Evolutionary conservation across 2,888 invertebrate species (phyloP).

Genomic region (Azorinus chamasolen): DNA sequence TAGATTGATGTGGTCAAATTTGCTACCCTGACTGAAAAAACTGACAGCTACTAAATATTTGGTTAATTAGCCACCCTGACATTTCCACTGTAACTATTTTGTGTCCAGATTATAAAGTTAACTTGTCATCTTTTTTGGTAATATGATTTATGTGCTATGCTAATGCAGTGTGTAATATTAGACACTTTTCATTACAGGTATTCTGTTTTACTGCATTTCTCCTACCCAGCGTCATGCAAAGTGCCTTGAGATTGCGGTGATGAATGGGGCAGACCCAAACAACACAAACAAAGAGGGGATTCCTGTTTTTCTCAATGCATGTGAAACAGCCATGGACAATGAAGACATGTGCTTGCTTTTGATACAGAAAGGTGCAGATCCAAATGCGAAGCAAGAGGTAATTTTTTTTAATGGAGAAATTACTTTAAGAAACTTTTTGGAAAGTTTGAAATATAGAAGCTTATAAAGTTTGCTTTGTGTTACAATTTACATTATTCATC

Average conservation of each 20-base stretch:
- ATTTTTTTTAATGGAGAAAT: slow-evolving; percentile 1
- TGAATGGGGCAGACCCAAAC: slow-evolving; percentile 85
- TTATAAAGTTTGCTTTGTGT: neutral
- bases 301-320: slow-evolving; percentile 84
- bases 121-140: too few relatives aligned
- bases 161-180: too few relatives aligned
- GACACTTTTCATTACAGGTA: slow-evolving; percentile 77
- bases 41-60: too few relatives aligned
- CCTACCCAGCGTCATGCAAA: slow-evolving; percentile 85
- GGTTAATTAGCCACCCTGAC: too few relatives aligned
- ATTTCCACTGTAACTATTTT: too few relatives aligned
- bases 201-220: slow-evolving; percentile 85
- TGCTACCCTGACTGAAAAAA: too few relatives aligned
- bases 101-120: too few relatives aligned
- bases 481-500: neutral
- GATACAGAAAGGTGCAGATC: slow-evolving; percentile 84
- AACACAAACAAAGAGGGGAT: slow-evolving; percentile 83
- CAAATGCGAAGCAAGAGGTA: slow-evolving; percentile 83
- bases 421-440: neutral
- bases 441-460: neutral
- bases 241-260: slow-evolving; percentile 84
- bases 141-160: too few relatives aligned
- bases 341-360: slow-evolving; percentile 84
- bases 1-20: too few relatives aligned
- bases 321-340: slow-evolving; percentile 85